Percentiles rank a stretch among this genome's conserved stretches.
phyloP scores from a whole-genome alignment of 1,140 invertebrate genomes.

The Campoletis sonorensis region DNA sequence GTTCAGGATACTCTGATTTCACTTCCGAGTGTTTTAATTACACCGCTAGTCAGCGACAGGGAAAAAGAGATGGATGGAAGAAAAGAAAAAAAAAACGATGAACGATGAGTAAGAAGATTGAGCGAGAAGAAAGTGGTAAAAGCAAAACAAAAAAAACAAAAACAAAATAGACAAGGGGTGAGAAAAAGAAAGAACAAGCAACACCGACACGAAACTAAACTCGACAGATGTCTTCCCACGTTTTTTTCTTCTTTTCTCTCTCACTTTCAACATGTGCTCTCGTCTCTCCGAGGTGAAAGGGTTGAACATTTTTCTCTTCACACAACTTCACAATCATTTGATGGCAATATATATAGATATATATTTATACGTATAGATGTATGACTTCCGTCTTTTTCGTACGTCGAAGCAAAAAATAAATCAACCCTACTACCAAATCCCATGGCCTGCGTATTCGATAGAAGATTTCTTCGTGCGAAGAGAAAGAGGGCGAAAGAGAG shows the following conservation, averaged over 20 bases:
- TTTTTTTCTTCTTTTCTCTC: slow-evolving; percentile 62
- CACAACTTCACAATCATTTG: slow-evolving; percentile 52
- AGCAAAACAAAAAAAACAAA: too few species aligned
- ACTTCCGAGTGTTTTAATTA: slow-evolving; percentile 70
- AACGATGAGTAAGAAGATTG: slow-evolving; percentile 42
- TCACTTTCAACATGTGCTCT: slow-evolving; percentile 67
- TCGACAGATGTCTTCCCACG: slow-evolving; percentile 72
- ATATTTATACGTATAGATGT: not conserved
- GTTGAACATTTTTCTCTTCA: slow-evolving; percentile 57
- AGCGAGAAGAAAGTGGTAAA: not conserved
- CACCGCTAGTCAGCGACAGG: slow-evolving; percentile 52
- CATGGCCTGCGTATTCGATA: slow-evolving; percentile 39
- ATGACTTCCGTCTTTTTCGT: not conserved
- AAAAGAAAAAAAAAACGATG: slow-evolving; percentile 38
- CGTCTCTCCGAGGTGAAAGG: slow-evolving; percentile 63
- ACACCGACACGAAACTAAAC: slow-evolving; percentile 53
- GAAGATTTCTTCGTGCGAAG: slow-evolving; percentile 59
- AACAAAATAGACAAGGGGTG: slow-evolving; percentile 49
- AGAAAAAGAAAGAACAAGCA: slow-evolving; percentile 44
- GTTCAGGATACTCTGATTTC: slow-evolving; percentile 47
- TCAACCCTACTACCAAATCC: not conserved
- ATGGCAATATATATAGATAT: too few species aligned
- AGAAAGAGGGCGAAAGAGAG: not conserved
- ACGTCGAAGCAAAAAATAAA: slow-evolving; percentile 35
- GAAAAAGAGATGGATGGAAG: slow-evolving; percentile 24